Conservation (phyloP, 2,113 vertebrate species). For the Centropus unirufus region DNA sequence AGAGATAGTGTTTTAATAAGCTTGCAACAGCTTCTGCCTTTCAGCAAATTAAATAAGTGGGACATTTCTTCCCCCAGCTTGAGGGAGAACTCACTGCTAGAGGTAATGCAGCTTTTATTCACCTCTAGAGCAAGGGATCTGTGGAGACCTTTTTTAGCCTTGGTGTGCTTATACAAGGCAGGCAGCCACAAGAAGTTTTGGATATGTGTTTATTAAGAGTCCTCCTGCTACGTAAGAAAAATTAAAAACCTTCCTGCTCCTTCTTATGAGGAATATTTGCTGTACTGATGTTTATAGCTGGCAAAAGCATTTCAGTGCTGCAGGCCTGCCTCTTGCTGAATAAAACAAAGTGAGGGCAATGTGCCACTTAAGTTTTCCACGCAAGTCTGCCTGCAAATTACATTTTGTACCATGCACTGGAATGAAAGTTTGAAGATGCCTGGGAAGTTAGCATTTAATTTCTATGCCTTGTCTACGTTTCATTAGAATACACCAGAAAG, state of each 20-base stretch:
- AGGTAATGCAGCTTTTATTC: background rate
- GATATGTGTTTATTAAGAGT: background rate
- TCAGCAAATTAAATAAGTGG: conserved; percentile 22
- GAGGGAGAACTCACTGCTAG: background rate
- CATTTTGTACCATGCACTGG: background rate
- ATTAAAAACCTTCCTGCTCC: background rate
- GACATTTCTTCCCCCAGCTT: conserved; percentile 14
- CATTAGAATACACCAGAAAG: background rate
- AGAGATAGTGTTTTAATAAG: background rate
- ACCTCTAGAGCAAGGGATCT: background rate
- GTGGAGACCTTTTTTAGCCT: background rate
- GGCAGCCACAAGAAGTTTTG: background rate
- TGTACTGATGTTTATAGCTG: background rate
- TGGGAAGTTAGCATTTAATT: background rate
- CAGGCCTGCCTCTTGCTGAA: background rate
- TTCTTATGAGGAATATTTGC: background rate
- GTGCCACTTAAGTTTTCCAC: background rate
- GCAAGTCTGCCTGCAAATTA: background rate
- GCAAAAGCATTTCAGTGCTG: background rate
- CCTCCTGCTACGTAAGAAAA: background rate
- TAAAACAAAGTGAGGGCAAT: background rate
- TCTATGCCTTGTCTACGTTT: background rate
- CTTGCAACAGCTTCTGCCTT: conserved; percentile 11
- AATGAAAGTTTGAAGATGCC: background rate
- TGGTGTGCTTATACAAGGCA: background rate